These are phyloP conservation scores for Marmota monax DNA, from an alignment of 2,113 vertebrate species.

Conservation along the genomic window DNA sequence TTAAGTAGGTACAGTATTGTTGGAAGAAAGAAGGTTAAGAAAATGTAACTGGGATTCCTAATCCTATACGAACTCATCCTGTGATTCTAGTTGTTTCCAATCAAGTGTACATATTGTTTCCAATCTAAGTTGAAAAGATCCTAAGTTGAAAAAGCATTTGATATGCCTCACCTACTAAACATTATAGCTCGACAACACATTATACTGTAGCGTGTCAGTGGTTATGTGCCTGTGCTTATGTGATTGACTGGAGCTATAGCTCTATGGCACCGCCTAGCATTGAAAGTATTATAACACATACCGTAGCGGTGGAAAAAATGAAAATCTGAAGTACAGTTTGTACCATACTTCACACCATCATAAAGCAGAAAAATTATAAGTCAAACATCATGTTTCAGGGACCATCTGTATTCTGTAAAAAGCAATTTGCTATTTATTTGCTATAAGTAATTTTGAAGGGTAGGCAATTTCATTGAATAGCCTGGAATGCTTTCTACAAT, in stretches of 20 bases:
- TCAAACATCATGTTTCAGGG: background rate
- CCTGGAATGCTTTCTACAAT: background rate
- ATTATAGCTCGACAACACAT: background rate
- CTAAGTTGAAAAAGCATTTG: background rate
- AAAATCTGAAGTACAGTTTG: background rate
- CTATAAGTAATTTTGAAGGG: background rate
- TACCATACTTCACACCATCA: background rate
- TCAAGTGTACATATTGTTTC: background rate
- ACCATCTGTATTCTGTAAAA: background rate
- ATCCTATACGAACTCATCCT: background rate
- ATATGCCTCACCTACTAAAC: background rate
- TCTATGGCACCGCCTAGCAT: background rate
- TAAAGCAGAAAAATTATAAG: background rate
- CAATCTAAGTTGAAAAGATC: background rate
- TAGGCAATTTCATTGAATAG: background rate
- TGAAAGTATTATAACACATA: background rate
- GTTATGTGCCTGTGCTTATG: too few species aligned
- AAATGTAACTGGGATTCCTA: background rate
- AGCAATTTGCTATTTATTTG: background rate
- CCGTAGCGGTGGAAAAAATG: background rate
- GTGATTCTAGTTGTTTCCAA: background rate
- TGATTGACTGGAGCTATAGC: background rate
- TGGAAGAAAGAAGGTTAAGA: conserved; percentile 10
- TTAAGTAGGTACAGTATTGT: background rate
- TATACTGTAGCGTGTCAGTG: fast-evolving